Conservation (phyloP, 1,140 invertebrate species). For the Anthonomus grandis region DNA sequence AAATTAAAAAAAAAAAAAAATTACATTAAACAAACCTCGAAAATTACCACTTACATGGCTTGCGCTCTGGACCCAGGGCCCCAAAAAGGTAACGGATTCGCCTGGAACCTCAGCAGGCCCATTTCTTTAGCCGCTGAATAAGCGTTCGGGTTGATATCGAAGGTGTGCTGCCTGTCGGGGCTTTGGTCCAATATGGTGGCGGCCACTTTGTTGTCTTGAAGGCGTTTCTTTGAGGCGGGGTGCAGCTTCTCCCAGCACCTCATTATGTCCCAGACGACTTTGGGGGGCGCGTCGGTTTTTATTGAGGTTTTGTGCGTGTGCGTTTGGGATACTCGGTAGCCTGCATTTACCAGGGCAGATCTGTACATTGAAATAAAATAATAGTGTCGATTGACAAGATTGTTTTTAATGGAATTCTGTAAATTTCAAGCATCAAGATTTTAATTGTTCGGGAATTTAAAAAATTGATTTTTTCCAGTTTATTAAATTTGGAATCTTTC, state of each 20-base stretch:
- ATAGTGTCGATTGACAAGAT: too few species aligned
- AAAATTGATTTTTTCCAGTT: too few species aligned
- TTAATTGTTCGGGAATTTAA: too few species aligned
- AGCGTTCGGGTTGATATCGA: constrained; percentile 66
- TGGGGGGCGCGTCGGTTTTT: constrained; percentile 89
- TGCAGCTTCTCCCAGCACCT: constrained; percentile 72
- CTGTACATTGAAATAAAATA: constrained; percentile 49
- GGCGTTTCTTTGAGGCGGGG: constrained; percentile 57
- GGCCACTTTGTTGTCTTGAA: constrained; percentile 55
- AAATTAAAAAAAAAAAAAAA: constrained; percentile 6
- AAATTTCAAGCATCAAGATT: too few species aligned
- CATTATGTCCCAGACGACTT: constrained; percentile 92
- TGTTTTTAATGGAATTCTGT: too few species aligned
- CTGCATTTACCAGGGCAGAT: constrained; percentile 91
- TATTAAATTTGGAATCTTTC: too few species aligned
- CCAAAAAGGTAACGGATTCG: constrained; percentile 83
- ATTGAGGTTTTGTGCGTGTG: constrained; percentile 85
- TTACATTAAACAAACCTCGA: not conserved
- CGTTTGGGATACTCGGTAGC: constrained; percentile 88
- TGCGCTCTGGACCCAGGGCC: constrained; percentile 78
- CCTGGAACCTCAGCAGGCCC: constrained; percentile 76
- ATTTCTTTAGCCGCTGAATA: constrained; percentile 76
- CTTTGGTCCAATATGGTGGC: constrained; percentile 57
- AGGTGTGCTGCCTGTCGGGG: constrained; percentile 53
- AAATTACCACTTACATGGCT: constrained; percentile 58